phyloP scores from a whole-genome alignment of 2,797 vertebrate species.

The Pseudotriccus pelzelni region DNA sequence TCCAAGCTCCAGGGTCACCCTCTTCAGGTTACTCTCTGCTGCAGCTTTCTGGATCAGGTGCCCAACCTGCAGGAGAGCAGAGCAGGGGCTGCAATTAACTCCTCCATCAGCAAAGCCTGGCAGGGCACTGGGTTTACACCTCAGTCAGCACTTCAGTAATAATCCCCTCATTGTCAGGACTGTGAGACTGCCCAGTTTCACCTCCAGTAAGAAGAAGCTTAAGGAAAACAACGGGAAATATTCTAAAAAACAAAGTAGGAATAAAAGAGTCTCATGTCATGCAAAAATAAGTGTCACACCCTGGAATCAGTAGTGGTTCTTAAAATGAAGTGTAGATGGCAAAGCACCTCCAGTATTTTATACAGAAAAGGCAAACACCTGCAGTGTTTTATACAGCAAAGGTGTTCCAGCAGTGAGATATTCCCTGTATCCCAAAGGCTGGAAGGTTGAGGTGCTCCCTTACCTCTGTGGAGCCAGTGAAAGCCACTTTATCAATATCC shows the following conservation, averaged over 20 bases:
- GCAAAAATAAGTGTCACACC: not conserved
- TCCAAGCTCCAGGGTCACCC: constrained; percentile 93
- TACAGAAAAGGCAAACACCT: not conserved
- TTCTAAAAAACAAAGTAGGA: not conserved
- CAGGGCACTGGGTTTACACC: not conserved
- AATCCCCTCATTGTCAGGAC: not conserved
- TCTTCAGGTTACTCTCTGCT: constrained; percentile 92
- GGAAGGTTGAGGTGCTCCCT: not conserved
- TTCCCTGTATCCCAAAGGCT: not conserved
- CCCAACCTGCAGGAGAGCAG: constrained; percentile 81
- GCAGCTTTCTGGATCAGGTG: constrained; percentile 91
- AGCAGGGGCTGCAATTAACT: not conserved
- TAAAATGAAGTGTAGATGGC: not conserved
- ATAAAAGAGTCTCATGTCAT: not conserved
- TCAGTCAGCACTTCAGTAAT: not conserved
- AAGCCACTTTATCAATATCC: constrained; percentile 94
- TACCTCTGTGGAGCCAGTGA: constrained; percentile 96
- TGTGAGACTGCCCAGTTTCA: not conserved
- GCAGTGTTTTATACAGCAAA: not conserved
- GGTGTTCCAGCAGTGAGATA: not conserved
- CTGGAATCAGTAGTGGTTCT: not conserved
- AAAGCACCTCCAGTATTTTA: not conserved
- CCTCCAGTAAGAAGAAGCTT: not conserved
- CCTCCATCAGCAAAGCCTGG: not conserved
- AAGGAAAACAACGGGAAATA: not conserved